Base-by-base conservation (phyloP, 2,888 invertebrate species). In the Lysandra coridon region DNA sequence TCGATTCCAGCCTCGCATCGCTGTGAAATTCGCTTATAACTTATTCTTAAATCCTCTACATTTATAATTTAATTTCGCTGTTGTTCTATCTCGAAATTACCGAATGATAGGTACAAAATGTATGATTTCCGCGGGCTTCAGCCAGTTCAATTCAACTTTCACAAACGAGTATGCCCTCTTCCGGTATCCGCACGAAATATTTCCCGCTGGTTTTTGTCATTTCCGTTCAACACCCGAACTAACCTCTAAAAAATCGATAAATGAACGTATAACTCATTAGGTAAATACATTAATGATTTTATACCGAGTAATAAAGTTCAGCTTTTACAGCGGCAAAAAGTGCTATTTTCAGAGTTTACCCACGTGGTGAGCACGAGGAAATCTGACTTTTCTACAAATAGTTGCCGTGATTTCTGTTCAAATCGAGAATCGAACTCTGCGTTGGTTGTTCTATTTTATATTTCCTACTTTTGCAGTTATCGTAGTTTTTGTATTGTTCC, bases 351-450 rank as follows among this genome's bases (percentile, higher is more conserved):
- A 75, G 75, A 23, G 4, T 44, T 23, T 73, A 0, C 1, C n/a
- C 73, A 73, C 73, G 62, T 75, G 75, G 75, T 23, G 75, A 44
- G 23, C 49, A 30, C 49, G 75, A 23, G 75, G 75, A 75, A 75
- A 75, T 23, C 30, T 75, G 23, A 49, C 2, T 7, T 30, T 23
- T 75, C 49, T 30, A 75, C 49, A 75, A 49, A 75, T 75, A 75
- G 23, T 23, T 7, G 23, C 6, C 40, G 44, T 12, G 7, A 49
- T 23, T 30, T 69, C 33, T 69, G 69, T 69, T 69, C 14, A 37
- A 69, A 69, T 17, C 14, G 57, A 57, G 57, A 62, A 4, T 62
- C 4, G 7, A 14, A 62, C 69, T 33, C 12, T 69, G 69, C 69
- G 69, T 69, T 69, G 69, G 69, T 62, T 7, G 23, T 57, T 57